These are phyloP conservation scores for Grantiella picta DNA, from an alignment of 2,113 vertebrate species.

Conservation along the genomic window DNA sequence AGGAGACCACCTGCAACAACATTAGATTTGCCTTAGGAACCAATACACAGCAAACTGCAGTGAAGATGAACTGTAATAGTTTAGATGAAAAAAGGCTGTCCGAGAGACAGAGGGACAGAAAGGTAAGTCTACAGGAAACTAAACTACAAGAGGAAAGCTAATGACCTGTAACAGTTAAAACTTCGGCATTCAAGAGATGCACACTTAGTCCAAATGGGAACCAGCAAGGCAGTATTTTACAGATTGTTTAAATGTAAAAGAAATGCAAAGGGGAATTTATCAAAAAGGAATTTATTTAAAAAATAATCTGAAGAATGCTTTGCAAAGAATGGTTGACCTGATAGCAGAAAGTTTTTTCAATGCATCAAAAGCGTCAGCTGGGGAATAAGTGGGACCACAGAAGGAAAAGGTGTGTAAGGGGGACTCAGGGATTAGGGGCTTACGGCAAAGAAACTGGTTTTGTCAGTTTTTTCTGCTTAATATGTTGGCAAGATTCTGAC, in stretches of 20 bases:
- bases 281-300: neutral
- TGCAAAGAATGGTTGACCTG: neutral
- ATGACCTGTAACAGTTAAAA: neutral
- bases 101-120: neutral
- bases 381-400: neutral
- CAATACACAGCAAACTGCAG: neutral
- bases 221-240: neutral
- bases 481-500: neutral
- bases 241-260: neutral
- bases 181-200: neutral
- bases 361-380: neutral
- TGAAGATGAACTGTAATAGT: neutral
- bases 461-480: neutral
- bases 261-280: neutral
- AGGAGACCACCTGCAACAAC: slow-evolving; percentile 83
- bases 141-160: neutral
- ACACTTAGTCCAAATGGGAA: neutral
- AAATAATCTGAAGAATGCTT: neutral
- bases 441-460: neutral
- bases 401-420: neutral
- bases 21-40: neutral
- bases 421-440: neutral
- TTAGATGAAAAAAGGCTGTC: neutral
- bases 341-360: neutral
- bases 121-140: neutral